phyloP scores from a whole-genome alignment of 1,140 invertebrate genomes.

The Lepidurus packardi region DNA sequence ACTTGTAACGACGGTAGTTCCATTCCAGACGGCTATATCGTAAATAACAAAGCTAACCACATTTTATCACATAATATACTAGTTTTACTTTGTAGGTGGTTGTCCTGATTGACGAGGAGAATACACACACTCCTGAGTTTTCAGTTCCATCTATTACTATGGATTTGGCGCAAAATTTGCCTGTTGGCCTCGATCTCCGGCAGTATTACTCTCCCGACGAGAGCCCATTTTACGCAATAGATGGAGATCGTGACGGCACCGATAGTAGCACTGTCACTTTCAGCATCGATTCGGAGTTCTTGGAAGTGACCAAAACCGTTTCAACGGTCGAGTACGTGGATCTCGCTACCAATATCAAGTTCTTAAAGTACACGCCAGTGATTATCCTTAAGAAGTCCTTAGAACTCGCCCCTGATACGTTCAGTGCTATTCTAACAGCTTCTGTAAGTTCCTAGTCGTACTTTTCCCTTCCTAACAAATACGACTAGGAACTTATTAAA shows the following conservation, averaged over 20 bases:
- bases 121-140: not conserved
- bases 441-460: not conserved
- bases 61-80: not conserved
- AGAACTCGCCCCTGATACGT: not conserved
- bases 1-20: not conserved
- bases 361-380: not conserved
- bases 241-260: not conserved
- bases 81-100: not conserved
- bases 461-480: not conserved
- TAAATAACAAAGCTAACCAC: not conserved
- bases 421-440: not conserved
- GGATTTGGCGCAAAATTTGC: slow-evolving; percentile 17
- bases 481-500: too few species aligned
- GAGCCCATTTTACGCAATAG: not conserved
- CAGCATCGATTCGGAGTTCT: not conserved
- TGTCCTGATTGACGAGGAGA: not conserved
- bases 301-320: not conserved
- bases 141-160: not conserved
- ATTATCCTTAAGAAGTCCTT: not conserved
- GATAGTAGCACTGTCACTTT: not conserved
- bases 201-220: not conserved
- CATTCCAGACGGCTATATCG: not conserved
- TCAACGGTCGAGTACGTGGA: not conserved
- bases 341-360: not conserved
- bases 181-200: slow-evolving; percentile 13